Evolutionary conservation across 2,113 vertebrate genomes (phyloP), one percentile per base, ranked within the genome.

Genomic region (Cyanistes caeruleus): DNA sequence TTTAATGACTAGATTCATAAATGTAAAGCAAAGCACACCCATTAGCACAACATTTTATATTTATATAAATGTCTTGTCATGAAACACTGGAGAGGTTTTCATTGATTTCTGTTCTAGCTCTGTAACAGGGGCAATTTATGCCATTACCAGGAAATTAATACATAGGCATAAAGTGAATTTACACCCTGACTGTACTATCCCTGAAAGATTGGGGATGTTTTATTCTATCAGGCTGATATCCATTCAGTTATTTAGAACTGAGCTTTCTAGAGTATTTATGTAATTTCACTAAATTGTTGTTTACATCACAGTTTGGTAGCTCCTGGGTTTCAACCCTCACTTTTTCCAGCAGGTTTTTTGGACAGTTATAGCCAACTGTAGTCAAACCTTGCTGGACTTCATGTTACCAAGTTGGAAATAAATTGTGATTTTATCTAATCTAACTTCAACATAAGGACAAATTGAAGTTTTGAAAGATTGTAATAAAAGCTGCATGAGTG

Each of bases 371-470:
- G 21, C 60, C 53, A 84, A 51, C 72, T 7, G 2, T 48, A 91
- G 33, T 73, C 65, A 90, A 86, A 84, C n/a, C 41, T 79, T 90
- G 53, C 87, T 84, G 79, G 67, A 67, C 37, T 93, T 84, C 41
- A 60, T n/a, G 39, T 95, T 84, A 87, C 93, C 81, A 91, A 73
- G 22, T 60, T 79, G 65, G 87, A 95, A 96, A 95, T 91, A 93
- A 96, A 89, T 96, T 94, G 93, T 91, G 96, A 97, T 97, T 97
- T 97, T 97, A 97, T 97, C 97, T 97, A 88, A 86, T 96, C 94
- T 85, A 82, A 58, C 94, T 94, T 87, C 90, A 89, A 87, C 73
- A 11, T 68, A 78, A 84, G 79, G 85, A 88, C 89, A 96, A 91
- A 95, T 76, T 87, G 89, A 90, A 90, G 92, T 97, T 97, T 93